These are phyloP conservation scores for Polymixis flavicincta DNA, from an alignment of 2,888 invertebrate species.

Conservation along the genomic window DNA sequence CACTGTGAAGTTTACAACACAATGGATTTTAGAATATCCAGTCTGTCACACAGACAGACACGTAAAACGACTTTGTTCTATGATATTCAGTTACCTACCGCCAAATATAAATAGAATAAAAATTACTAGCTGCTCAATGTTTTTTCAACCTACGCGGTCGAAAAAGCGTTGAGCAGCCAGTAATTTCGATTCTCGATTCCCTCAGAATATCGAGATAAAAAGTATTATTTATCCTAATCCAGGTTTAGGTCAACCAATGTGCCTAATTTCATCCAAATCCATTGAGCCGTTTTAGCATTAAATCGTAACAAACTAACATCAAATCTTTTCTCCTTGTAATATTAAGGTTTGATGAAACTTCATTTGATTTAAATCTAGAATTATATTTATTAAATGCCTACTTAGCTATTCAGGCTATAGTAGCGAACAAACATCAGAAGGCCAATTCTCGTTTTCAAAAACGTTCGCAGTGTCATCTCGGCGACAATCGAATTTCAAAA, in stretches of 20 bases:
- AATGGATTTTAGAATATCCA: neutral
- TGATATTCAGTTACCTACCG: neutral
- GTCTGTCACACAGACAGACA: neutral
- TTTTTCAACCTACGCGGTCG: too few species aligned
- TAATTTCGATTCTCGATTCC: too few species aligned
- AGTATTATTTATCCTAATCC: too few species aligned
- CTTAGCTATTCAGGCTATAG: slow-evolving; percentile 3
- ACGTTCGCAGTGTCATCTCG: too few species aligned
- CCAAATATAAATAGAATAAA: neutral
- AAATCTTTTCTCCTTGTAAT: neutral
- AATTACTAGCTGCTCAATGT: neutral
- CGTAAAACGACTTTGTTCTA: neutral
- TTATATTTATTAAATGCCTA: neutral
- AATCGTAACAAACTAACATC: neutral
- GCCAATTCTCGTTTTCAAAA: too few species aligned
- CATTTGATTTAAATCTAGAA: slow-evolving; percentile 16
- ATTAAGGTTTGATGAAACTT: neutral
- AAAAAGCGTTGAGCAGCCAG: too few species aligned
- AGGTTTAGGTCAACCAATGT: too few species aligned
- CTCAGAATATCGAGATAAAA: too few species aligned
- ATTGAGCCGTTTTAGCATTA: neutral
- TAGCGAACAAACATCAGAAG: neutral
- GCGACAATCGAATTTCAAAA: too few species aligned
- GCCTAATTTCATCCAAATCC: neutral
- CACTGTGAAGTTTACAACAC: too few species aligned